Percentiles rank a stretch among this genome's conserved stretches.
phyloP scores from a whole-genome alignment of 2,888 invertebrate species.

The Lasioglossum villosulum region DNA sequence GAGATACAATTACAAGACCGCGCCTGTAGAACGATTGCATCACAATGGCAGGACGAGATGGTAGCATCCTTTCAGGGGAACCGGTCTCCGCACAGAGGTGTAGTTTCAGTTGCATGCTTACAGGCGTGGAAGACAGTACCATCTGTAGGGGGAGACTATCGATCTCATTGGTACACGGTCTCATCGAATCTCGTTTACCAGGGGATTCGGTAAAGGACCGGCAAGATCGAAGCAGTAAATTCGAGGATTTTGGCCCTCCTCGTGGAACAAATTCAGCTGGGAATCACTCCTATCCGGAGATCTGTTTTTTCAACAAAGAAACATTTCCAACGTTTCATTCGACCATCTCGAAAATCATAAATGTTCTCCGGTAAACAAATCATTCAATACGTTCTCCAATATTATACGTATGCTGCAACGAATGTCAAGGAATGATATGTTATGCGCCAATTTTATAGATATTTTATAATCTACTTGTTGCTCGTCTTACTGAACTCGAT shows the following conservation, averaged over 20 bases:
- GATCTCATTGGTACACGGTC: conserved; percentile 72
- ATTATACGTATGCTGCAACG: background rate
- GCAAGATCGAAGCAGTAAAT: conserved; percentile 73
- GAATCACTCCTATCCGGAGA: conserved; percentile 46
- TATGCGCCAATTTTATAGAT: background rate
- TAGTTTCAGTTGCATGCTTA: conserved; percentile 71
- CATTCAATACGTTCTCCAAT: background rate
- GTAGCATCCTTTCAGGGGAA: conserved; percentile 58
- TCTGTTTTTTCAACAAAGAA: conserved; percentile 43
- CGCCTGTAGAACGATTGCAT: conserved; percentile 53
- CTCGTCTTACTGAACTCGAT: background rate
- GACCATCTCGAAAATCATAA: background rate
- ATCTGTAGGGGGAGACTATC: conserved; percentile 69
- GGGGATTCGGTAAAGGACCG: conserved; percentile 69
- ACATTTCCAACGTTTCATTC: background rate
- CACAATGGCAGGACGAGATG: conserved; percentile 48
- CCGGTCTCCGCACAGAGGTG: conserved; percentile 60
- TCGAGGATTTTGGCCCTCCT: conserved; percentile 71
- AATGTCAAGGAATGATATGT: background rate
- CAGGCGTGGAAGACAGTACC: conserved; percentile 70
- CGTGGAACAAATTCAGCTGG: conserved; percentile 63
- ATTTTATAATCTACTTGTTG: background rate
- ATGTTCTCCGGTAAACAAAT: background rate
- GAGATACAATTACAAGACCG: conserved; percentile 8
- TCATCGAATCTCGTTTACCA: conserved; percentile 76